Base-by-base conservation (phyloP, 92 coral and sea anemone genomes). In the Desmophyllum pertusum region DNA sequence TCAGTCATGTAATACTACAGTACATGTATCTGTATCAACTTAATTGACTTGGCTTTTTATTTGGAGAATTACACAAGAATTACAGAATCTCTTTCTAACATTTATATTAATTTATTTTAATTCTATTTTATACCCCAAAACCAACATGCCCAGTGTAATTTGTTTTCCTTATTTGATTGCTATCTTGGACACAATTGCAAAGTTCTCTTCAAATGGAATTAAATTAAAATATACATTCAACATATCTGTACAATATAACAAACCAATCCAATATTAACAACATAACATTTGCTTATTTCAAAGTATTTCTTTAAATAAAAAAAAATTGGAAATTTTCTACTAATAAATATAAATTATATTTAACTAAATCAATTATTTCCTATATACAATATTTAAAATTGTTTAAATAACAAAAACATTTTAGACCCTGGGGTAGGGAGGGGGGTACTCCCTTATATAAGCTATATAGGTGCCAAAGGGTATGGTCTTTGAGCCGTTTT, bases 361-460 rank as follows among this genome's bases (percentile, higher is more conserved):
- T 48, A 46, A 57, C 51, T 41, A 42, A 53, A 33, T 29, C 19
- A 43, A 7, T 18, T 31, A 4, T 78, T 43, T 42, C 73, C 6
- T 64, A 59, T 59, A 27, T 59, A 59, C 65, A 59, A 59, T 78
- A 78, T 64, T 30, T 55, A 19, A 39, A 59, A 40, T 61, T 75
- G 3, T 0, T 35, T 38, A 38, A 40, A 70, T 70, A 40, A 70
- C 75, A 41, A 33, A 35, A 31, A 30, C n/a, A n/a, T n/a, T n/a
- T n/a, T n/a, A n/a, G n/a, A n/a, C n/a, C n/a, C n/a, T n/a, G n/a
- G n/a, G n/a, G n/a, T n/a, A n/a, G n/a, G n/a, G n/a, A n/a, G n/a
- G n/a, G n/a, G n/a, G n/a, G n/a, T n/a, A n/a, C n/a, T n/a, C n/a
- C n/a, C n/a, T n/a, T n/a, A n/a, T n/a, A n/a, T n/a, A n/a, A n/a